Base-by-base conservation (phyloP, 2,797 vertebrate genomes). In the Thalassophryne amazonica region DNA sequence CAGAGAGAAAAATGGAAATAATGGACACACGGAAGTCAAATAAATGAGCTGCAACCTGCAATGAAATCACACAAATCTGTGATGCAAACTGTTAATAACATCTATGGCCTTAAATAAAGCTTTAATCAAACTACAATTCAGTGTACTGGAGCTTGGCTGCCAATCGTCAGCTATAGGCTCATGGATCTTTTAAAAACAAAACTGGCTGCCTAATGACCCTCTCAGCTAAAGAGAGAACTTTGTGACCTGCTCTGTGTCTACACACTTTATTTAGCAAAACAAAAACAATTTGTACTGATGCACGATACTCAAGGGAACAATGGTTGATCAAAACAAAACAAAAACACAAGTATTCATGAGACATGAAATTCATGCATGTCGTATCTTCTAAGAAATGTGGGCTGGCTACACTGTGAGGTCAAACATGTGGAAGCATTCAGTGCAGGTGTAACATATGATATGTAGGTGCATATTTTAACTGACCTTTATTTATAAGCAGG, bases 381-480 rank as follows among this genome's bases (percentile, higher is more conserved):
- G 17, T 19, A 32, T 41, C 7, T 42, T 46, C 16, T 1, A 30
- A 54, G 41, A 55, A 27, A 34, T 0, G 15, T n/a, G 16, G 30
- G 14, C 24, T 28, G 45, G 23, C 15, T 45, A 52, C 38, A 50
- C 55, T 40, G 53, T 29, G 18, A 54, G 12, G 18, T 35, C 3
- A 21, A 57, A 7, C 45, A 22, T 48, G 45, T 49, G 43, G 40
- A 43, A 53, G 63, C 54, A 65, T 76, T 82, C 76, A 74, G 67
- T 65, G 81, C 71, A 63, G 65, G 43, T 40, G 57, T 48, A 67
- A 77, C 69, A 34, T 41, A 57, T 48, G 67, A 77, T 69, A 34
- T 41, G 21, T 18, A 10, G 21, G 32, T 49, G 41, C 13, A 15
- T 29, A 24, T 38, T 55, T 63, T 38, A 43, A 41, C 47, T 80